Base-by-base conservation (phyloP, 2,113 vertebrate species). In the Jaculus jaculus region DNA sequence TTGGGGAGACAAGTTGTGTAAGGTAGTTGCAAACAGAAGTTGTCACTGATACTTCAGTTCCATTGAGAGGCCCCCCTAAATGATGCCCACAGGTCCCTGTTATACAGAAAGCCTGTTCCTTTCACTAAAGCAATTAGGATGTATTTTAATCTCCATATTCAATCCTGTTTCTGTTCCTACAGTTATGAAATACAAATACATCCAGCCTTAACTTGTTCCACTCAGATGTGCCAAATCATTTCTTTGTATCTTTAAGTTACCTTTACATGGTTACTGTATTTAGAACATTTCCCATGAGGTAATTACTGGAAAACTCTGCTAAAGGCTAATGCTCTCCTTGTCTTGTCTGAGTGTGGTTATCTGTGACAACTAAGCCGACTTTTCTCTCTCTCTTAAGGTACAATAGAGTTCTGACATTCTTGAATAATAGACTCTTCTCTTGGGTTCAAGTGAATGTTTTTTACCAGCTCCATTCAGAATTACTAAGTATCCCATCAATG, bases 381-480 rank as follows among this genome's bases (percentile, higher is more conserved):
- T 78, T 18, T 20, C 34, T 60, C 60, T 30, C 32, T 78, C 81
- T 42, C 80, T 60, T 5, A 42, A 96, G 86, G 54, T 96, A 65
- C 74, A 73, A 39, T 58, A 24, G 28, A 63, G 3, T 34, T 77
- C 51, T 84, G 85, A 37, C 18, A 34, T 39, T 87, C 89, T 88
- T 92, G n/a, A 30, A 84, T 90, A 69, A 71, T 42, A 89, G 75
- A 81, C 69, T 96, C 89, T 93, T 65, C 54, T 95, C 87, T 74
- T 95, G 80, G 94, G 84, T 94, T 92, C 95, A 93, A 96, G 91
- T 90, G 91, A 95, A 78, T 91, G 78, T 74, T 92, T 89, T 85
- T 88, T 94, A 54, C 89, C 84, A 95, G 85, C 39, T n/a, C 94
- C 95, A 20, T 91, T 81, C 92, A 96, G 87, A 93, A 84, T 63